Evolutionary conservation across 1,140 invertebrate genomes (phyloP).

Genomic region (Drosophila nikananu): DNA sequence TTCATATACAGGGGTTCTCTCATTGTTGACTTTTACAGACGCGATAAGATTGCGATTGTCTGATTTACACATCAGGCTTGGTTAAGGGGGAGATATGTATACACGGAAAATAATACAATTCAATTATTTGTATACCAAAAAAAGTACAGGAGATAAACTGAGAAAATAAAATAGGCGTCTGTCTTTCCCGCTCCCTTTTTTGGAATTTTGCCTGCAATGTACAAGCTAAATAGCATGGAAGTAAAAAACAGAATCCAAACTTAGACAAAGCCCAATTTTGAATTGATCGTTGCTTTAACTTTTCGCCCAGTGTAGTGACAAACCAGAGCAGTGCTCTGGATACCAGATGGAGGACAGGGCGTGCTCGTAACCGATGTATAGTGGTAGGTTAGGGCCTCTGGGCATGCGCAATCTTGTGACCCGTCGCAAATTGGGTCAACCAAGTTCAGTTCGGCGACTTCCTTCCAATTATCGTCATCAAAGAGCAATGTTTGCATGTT

Average conservation of each 20-base stretch:
- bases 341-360: conserved; percentile 1
- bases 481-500: conserved; percentile 69
- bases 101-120: not conserved
- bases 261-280: not conserved
- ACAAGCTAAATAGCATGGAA: no score
- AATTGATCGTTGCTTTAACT: not conserved
- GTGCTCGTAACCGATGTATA: conserved; percentile 10
- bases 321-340: not conserved
- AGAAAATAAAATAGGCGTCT: no score
- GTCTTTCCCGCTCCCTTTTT: no score
- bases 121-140: not conserved
- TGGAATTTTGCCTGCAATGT: no score
- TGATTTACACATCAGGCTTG: conserved; percentile 36
- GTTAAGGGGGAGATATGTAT: conserved; percentile 24
- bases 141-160: not conserved
- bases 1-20: conserved; percentile 35
- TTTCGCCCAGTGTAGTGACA: not conserved
- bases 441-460: conserved; percentile 63
- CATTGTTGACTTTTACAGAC: conserved; percentile 58
- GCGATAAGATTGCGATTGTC: conserved; percentile 66
- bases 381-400: conserved; percentile 74
- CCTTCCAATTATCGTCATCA: conserved; percentile 64
- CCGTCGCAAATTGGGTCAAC: conserved; percentile 58
- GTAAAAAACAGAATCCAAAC: no score
- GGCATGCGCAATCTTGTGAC: conserved; percentile 45